These are phyloP conservation scores for Chaunax sp. DNA, from an alignment of 2,797 vertebrate genomes.

Conservation along the genomic window DNA sequence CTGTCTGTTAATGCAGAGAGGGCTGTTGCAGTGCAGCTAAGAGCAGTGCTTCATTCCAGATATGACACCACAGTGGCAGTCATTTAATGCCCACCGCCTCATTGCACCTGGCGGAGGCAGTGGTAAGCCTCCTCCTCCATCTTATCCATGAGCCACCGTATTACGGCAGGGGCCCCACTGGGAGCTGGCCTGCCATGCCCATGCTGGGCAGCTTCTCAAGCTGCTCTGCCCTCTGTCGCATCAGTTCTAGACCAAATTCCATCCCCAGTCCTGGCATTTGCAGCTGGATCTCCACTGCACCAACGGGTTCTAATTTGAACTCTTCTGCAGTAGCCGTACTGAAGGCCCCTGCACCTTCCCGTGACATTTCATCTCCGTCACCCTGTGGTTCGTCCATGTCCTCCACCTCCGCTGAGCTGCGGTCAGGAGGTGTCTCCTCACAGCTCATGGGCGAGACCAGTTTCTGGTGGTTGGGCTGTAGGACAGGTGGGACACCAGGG, in stretches of 20 bases:
- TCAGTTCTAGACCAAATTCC: constrained; percentile 87
- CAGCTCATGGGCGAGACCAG: constrained; percentile 77
- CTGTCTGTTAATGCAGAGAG: constrained; percentile 83
- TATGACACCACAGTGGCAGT: constrained; percentile 59
- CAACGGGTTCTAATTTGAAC: constrained; percentile 43
- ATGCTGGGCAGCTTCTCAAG: constrained; percentile 84
- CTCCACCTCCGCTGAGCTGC: constrained; percentile 60
- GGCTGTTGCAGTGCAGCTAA: constrained; percentile 88
- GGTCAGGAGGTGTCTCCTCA: constrained; percentile 68
- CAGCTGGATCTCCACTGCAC: constrained; percentile 70
- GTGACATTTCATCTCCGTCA: constrained; percentile 48
- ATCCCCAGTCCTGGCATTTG: constrained; percentile 79
- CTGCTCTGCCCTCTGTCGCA: constrained; percentile 88
- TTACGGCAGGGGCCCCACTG: constrained; percentile 68
- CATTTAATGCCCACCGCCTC: constrained; percentile 32
- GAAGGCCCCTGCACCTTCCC: constrained; percentile 36
- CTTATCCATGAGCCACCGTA: constrained; percentile 34
- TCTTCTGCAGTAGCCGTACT: constrained; percentile 45
- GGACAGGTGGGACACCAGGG: constrained; percentile 40
- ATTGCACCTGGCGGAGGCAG: constrained; percentile 40
- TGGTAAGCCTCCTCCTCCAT: constrained; percentile 52
- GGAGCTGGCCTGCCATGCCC: constrained; percentile 67
- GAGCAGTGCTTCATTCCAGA: constrained; percentile 78
- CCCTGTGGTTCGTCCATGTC: constrained; percentile 73
- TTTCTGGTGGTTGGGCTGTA: constrained; percentile 63